Evolutionary conservation across 1,140 invertebrate genomes (phyloP).

Genomic region (Drosophila melanica): DNA sequence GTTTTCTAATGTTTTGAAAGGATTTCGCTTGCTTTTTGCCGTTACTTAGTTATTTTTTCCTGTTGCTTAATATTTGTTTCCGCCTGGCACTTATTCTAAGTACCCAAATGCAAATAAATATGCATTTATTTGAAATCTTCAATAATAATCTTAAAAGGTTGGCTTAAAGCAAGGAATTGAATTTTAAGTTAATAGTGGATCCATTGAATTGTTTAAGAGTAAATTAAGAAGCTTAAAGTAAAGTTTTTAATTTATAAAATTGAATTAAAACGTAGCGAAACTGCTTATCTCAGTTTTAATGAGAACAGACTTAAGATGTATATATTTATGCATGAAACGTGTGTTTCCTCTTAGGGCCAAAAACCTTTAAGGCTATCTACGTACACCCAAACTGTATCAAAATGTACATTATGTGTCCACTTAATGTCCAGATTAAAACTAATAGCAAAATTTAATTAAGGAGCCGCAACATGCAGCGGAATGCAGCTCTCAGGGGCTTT

Average conservation of each 20-base stretch:
- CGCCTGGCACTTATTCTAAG: background rate
- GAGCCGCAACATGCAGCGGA: constrained; percentile 43
- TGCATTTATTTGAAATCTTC: too few relatives aligned
- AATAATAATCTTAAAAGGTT: too few relatives aligned
- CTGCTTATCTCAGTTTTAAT: too few relatives aligned
- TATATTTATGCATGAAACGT: background rate
- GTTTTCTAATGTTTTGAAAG: constrained; percentile 16
- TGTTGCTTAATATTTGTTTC: constrained; percentile 22
- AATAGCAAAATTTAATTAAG: constrained; percentile 77
- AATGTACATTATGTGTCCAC: constrained; percentile 33
- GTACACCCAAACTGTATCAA: background rate
- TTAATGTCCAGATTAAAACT: constrained; percentile 64
- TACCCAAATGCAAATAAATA: background rate
- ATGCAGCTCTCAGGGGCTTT: constrained; percentile 51
- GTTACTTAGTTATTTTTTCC: background rate
- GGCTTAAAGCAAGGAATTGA: too few relatives aligned
- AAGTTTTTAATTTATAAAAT: too few relatives aligned
- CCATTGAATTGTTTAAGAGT: too few relatives aligned
- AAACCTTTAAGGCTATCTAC: background rate
- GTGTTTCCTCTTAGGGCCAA: background rate
- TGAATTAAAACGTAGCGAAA: too few relatives aligned
- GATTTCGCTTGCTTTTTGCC: constrained; percentile 9
- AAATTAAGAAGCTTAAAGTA: too few relatives aligned
- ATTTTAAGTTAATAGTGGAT: too few relatives aligned
- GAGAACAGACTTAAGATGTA: background rate